Evolutionary conservation across 2,113 vertebrate species (phyloP), one percentile per base, ranked within the genome.

Genomic region (Coturnix japonica): DNA sequence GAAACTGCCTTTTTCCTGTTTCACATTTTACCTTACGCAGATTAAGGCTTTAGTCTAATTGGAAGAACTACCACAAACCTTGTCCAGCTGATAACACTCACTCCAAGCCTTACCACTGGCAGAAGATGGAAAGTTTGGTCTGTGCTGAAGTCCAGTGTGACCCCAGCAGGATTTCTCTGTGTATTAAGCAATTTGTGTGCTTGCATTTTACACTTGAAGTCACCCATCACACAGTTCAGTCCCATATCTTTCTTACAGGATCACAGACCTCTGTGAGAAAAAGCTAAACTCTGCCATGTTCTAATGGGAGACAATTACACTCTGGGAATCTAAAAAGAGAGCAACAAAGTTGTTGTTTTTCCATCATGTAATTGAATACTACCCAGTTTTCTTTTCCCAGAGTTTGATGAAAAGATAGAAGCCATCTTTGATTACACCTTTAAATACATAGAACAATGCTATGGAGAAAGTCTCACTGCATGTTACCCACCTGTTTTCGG

Each of bases 401-500:
- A 56, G 79, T 35, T 64, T 69, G 56, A 23, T 75, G 72, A 67
- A 61, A 73, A 87, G 67, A 80, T 7, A 87, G 59, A 74, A 78
- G 47, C 35, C 83, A 35, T 35, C 17, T 87, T 91, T 87, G 87
- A 89, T 91, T 67, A 61, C n/a, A 11, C 25, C 82, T 41, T 39
- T 75, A 86, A 75, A 17, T 39, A 54, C 46, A 71, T 3, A 81
- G 57, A 87, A 69, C 47, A 84, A 30, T 23, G 41, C 44, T n/a
- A 7, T 0, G 59, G 78, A 64, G 60, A 21, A 90, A 49, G 31
- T 82, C 41, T 94, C 19, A 9, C 47, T 82, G 79, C 44, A 53
- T 81, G 83, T 92, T 64, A 91, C 89, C 67, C 69, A 92, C 94
- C 94, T 95, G 89, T 5, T 89, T 82, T 72, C 73, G 59, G 79